A percentile compares a stretch with the other conserved stretches of the same genome.
Conservation (phyloP, 2,888 invertebrate genomes). For the Anaspis maculata region DNA sequence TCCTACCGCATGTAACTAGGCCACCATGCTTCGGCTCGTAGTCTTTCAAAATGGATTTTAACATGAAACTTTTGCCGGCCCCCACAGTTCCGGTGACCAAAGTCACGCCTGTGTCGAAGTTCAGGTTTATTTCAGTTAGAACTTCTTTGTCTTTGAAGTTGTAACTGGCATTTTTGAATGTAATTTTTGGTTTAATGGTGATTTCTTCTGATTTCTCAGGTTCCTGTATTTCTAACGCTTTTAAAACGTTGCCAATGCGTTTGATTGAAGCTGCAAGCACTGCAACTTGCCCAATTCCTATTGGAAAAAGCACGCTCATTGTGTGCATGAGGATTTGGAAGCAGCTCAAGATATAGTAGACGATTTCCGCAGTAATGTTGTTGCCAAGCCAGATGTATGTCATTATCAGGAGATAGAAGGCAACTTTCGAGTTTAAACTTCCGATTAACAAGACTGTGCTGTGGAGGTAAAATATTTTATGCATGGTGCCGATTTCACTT, state of each 20-base stretch:
- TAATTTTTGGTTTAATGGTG: slow-evolving; percentile 20
- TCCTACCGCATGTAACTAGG: slow-evolving; percentile 42
- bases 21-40: slow-evolving; percentile 34
- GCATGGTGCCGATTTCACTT: slow-evolving; percentile 54
- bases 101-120: slow-evolving; percentile 40
- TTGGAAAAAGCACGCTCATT: slow-evolving; percentile 83
- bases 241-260: slow-evolving; percentile 53
- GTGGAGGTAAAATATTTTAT: slow-evolving; percentile 29
- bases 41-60: slow-evolving; percentile 40
- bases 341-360: slow-evolving; percentile 80
- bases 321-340: slow-evolving; percentile 79
- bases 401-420: slow-evolving; percentile 32
- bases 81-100: slow-evolving; percentile 60
- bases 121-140: slow-evolving; percentile 40
- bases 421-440: slow-evolving; percentile 28
- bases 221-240: slow-evolving; percentile 38
- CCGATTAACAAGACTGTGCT: slow-evolving; percentile 26
- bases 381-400: slow-evolving; percentile 62
- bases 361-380: slow-evolving; percentile 68
- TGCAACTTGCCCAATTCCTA: slow-evolving; percentile 69
- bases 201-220: slow-evolving; percentile 6
- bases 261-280: slow-evolving; percentile 68
- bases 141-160: slow-evolving; percentile 28
- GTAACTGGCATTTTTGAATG: slow-evolving; percentile 22
- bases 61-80: slow-evolving; percentile 50